Percentiles rank a stretch among this genome's conserved stretches.
phyloP scores from a whole-genome alignment of 2,888 invertebrate species.

The Toxonevra muliebris region DNA sequence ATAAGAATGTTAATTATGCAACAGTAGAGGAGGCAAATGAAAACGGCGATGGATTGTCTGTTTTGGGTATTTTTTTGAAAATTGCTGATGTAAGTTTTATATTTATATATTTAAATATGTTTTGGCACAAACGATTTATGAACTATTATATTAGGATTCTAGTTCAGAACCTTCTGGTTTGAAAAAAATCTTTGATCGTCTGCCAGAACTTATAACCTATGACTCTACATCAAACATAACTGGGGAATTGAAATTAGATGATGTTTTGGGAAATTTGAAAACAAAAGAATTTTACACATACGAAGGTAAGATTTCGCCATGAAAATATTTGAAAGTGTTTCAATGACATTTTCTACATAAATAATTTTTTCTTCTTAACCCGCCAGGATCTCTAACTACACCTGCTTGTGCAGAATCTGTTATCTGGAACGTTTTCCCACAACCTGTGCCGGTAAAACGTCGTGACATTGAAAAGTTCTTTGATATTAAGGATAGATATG shows the following conservation, averaged over 20 bases:
- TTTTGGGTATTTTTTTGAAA: slow-evolving; percentile 19
- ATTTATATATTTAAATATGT: too few relatives aligned
- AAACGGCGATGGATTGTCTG: slow-evolving; percentile 39
- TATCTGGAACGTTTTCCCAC: slow-evolving; percentile 40
- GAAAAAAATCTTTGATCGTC: too few relatives aligned
- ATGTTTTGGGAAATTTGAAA: slow-evolving; percentile 35
- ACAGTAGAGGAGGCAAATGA: slow-evolving; percentile 38
- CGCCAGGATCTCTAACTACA: slow-evolving; percentile 41
- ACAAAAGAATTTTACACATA: slow-evolving; percentile 39
- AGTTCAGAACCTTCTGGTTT: too few relatives aligned
- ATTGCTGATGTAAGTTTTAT: slow-evolving; percentile 24
- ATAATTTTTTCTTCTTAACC: too few relatives aligned
- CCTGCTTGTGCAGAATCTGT: slow-evolving; percentile 45
- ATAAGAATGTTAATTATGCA: slow-evolving; percentile 41
- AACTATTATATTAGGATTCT: too few relatives aligned
- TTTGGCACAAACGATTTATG: too few relatives aligned
- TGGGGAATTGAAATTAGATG: too few relatives aligned
- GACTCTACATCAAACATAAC: too few relatives aligned
- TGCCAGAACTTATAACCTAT: too few relatives aligned
- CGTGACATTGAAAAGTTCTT: slow-evolving; percentile 35
- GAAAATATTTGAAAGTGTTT: too few relatives aligned
- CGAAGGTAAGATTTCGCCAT: too few relatives aligned
- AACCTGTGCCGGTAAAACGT: slow-evolving; percentile 33
- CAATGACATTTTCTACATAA: too few relatives aligned
- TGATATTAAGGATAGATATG: slow-evolving; percentile 35